Evolutionary conservation across 53 echinoderm and acorn worm species (phyloP).

Genomic region (Astropecten irregularis): DNA sequence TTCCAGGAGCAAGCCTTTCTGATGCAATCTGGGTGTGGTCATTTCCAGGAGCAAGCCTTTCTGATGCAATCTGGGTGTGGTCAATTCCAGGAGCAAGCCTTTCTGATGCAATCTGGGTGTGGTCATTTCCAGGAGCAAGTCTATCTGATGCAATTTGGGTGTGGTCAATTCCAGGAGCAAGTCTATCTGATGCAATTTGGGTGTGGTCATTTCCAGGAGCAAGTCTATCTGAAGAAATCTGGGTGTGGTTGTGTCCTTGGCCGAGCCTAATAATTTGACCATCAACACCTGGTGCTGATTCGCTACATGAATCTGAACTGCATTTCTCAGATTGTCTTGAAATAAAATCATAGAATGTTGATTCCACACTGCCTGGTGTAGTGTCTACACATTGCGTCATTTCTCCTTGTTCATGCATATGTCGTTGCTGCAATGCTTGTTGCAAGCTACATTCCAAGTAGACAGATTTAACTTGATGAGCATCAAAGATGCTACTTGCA

Average conservation of each 20-base stretch:
- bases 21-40: too few species aligned
- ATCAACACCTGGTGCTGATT: neutral
- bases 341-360: neutral
- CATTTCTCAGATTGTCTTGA: neutral
- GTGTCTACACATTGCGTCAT: slow-evolving; percentile 9
- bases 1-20: too few species aligned
- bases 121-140: too few species aligned
- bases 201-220: neutral
- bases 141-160: neutral
- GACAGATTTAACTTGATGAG: slow-evolving; percentile 9
- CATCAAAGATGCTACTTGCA: slow-evolving; percentile 15
- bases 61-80: too few species aligned
- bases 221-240: neutral
- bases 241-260: neutral
- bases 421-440: slow-evolving; percentile 75
- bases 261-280: too few species aligned
- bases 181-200: neutral
- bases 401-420: slow-evolving; percentile 90
- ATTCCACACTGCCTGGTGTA: neutral
- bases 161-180: neutral
- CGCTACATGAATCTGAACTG: neutral
- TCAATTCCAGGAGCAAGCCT: too few species aligned
- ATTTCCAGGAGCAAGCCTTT: too few species aligned
- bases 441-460: slow-evolving; percentile 66
- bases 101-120: too few species aligned